Conservation (phyloP, 2,888 invertebrate species). For the Nephrotoma appendiculata region DNA sequence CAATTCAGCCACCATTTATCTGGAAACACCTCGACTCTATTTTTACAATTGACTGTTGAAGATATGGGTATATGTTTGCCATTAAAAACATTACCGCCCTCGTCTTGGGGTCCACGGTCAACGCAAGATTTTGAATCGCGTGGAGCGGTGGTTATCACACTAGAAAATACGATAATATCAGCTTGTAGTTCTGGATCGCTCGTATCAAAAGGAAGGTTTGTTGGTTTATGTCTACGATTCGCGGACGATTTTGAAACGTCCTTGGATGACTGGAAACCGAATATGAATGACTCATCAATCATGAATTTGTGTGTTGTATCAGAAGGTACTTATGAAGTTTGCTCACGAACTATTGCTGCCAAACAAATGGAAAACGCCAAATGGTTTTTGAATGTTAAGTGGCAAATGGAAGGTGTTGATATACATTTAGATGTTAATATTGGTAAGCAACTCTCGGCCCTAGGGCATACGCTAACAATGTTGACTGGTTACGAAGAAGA, state of each 20-base stretch:
- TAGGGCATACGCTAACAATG: conserved; percentile 92
- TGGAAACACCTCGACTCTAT: conserved; percentile 75
- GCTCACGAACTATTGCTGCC: conserved; percentile 65
- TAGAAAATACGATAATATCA: conserved; percentile 87
- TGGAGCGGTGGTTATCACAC: conserved; percentile 87
- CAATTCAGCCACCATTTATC: conserved; percentile 63
- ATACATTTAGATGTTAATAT: conserved; percentile 92
- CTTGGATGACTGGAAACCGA: conserved; percentile 94
- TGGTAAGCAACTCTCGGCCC: conserved; percentile 85
- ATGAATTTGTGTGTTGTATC: conserved; percentile 96
- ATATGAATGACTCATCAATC: conserved; percentile 57
- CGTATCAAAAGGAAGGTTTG: conserved; percentile 84
- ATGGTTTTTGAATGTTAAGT: conserved; percentile 94
- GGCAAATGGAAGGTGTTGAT: conserved; percentile 99
- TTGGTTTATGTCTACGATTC: conserved; percentile 84
- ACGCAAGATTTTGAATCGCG: conserved; percentile 63
- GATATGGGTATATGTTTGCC: conserved; percentile 95
- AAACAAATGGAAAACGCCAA: conserved; percentile 87
- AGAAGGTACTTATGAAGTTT: conserved; percentile 94
- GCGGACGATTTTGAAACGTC: conserved; percentile 96
- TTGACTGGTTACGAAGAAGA: conserved; percentile 68
- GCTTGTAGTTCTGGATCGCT: conserved; percentile 94
- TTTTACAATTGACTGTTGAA: conserved; percentile 86
- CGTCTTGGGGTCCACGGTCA: conserved; percentile 48
- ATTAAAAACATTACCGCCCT: conserved; percentile 64